A percentile compares a stretch with the other conserved stretches of the same genome.
These are phyloP conservation scores for Morus bassanus DNA, from an alignment of 2,797 vertebrate genomes.

Conservation along the genomic window DNA sequence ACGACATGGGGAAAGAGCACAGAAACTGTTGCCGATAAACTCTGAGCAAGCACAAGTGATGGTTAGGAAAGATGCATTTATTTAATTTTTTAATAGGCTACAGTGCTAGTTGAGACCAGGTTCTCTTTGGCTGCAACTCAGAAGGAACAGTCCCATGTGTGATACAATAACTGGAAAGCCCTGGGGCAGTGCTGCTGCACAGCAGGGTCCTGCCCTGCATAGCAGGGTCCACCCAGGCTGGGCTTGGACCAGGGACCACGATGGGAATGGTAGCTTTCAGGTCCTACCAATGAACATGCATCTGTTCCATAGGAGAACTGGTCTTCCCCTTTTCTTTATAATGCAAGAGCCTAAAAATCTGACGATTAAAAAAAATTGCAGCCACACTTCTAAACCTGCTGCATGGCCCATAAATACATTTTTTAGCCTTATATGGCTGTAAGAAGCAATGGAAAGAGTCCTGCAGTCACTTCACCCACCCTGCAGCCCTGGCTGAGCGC, in stretches of 20 bases:
- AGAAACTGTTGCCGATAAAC: neutral
- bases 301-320: accelerated
- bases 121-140: neutral
- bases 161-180: neutral
- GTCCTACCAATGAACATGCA: accelerated
- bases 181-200: accelerated
- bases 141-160: neutral
- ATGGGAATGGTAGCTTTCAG: accelerated
- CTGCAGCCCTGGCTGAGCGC: neutral
- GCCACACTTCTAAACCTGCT: neutral
- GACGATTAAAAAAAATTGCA: neutral
- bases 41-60: neutral
- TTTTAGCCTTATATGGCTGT: neutral
- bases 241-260: neutral
- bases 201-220: neutral
- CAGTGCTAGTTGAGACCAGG: neutral
- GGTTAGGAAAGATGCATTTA: neutral
- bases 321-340: neutral
- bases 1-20: accelerated
- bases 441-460: neutral
- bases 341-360: neutral
- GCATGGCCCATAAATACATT: neutral
- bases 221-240: too few relatives aligned
- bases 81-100: neutral
- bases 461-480: neutral